phyloP scores from a whole-genome alignment of 2,888 invertebrate species.

The Empis stercorea region DNA sequence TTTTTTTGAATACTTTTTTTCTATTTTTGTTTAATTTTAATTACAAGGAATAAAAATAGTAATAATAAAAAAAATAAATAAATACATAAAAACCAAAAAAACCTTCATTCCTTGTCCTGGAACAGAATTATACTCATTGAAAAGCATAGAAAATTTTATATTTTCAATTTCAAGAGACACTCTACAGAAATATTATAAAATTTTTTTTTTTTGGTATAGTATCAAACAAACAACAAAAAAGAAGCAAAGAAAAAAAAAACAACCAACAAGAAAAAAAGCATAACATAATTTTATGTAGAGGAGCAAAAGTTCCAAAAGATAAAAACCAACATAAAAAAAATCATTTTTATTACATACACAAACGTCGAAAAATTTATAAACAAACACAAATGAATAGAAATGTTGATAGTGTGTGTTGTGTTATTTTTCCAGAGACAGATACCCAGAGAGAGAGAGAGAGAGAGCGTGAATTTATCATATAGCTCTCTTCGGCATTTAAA shows the following conservation, averaged over 20 bases:
- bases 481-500: too few species aligned
- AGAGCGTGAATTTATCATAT: too few species aligned
- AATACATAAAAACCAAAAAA: conserved; percentile 5
- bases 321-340: too few species aligned
- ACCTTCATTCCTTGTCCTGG: conserved; percentile 9
- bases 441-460: not conserved
- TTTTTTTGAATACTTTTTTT: not conserved
- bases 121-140: conserved; percentile 9
- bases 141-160: conserved; percentile 6
- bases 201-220: too few species aligned
- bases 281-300: not conserved
- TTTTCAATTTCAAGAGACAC: not conserved
- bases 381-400: too few species aligned
- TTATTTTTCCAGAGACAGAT: not conserved
- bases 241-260: not conserved
- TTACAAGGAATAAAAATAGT: not conserved
- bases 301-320: not conserved
- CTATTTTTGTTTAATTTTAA: not conserved
- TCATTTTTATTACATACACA: too few species aligned
- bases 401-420: too few species aligned
- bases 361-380: too few species aligned
- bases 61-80: not conserved
- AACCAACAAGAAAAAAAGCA: not conserved
- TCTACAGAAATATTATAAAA: not conserved
- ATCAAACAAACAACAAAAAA: not conserved